Conservation (phyloP, 37 sponge, comb jelly and placozoan genomes). For the Aphrocallistes beatrix region DNA sequence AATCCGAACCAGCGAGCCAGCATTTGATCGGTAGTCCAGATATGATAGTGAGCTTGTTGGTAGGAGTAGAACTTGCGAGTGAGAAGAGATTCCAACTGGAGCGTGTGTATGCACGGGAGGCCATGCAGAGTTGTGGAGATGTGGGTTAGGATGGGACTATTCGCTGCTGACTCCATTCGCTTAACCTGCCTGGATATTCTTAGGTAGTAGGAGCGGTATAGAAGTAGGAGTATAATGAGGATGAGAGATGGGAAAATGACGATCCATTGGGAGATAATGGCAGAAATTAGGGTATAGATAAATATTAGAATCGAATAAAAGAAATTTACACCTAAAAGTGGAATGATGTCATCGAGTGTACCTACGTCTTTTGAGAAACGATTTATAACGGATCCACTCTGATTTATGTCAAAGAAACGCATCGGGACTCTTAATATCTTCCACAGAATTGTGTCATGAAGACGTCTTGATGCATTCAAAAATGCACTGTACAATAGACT, state of each 20-base stretch:
- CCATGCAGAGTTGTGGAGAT: background rate
- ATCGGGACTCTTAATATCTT: background rate
- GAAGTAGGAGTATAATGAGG: background rate
- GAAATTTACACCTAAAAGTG: background rate
- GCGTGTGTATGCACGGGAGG: slow-evolving; percentile 3
- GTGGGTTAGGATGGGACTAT: background rate
- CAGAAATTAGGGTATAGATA: background rate
- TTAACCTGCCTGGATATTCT: background rate
- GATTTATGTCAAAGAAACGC: background rate
- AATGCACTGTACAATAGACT: background rate
- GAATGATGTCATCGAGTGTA: background rate
- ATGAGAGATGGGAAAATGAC: background rate
- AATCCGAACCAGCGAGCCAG: background rate
- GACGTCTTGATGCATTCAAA: background rate
- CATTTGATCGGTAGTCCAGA: background rate
- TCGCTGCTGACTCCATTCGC: background rate
- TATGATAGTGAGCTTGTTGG: background rate
- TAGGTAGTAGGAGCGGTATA: background rate
- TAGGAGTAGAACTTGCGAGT: background rate
- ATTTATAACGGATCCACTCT: background rate
- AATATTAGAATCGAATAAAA: background rate
- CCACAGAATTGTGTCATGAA: background rate
- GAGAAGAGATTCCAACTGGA: background rate
- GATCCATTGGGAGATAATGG: background rate
- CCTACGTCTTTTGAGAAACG: slow-evolving; percentile 1